Evolutionary conservation across 2,113 vertebrate genomes (phyloP).

Genomic region (Nerophis lumbriciformis): DNA sequence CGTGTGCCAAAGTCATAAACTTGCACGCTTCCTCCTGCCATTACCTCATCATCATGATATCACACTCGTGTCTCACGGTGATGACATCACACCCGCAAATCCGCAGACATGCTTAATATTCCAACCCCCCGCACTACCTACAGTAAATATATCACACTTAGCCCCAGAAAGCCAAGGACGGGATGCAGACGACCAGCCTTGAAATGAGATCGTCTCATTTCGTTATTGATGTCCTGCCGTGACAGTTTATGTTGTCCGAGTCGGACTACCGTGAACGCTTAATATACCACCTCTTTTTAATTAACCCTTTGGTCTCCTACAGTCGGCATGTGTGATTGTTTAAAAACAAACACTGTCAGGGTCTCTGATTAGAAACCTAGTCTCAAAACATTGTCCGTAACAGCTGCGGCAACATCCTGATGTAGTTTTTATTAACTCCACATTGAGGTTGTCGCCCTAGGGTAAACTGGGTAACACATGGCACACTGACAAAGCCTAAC

Average conservation of each 20-base stretch:
- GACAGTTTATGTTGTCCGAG: not conserved
- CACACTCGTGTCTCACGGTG: constrained; percentile 65
- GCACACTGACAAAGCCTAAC: too few relatives aligned
- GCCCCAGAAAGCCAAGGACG: constrained; percentile 57
- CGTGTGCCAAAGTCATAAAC: constrained; percentile 68
- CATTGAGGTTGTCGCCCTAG: too few relatives aligned
- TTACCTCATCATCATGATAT: constrained; percentile 71
- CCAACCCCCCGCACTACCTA: not conserved
- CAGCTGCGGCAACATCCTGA: too few relatives aligned
- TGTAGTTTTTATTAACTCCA: too few relatives aligned
- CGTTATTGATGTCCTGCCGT: constrained; percentile 3
- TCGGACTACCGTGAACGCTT: too few relatives aligned
- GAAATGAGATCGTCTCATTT: constrained; percentile 38
- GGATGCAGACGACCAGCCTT: constrained; percentile 32
- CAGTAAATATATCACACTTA: constrained; percentile 49
- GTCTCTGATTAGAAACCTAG: too few relatives aligned
- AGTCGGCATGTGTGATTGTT: too few relatives aligned
- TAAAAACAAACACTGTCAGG: too few relatives aligned
- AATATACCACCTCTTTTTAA: too few relatives aligned
- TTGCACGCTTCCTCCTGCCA: constrained; percentile 55
- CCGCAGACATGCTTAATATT: constrained; percentile 35
- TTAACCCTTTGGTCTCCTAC: too few relatives aligned
- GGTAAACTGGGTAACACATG: too few relatives aligned
- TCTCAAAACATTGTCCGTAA: too few relatives aligned
- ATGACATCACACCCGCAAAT: constrained; percentile 62